Conservation (phyloP, 2,797 vertebrate genomes). For the Crenichthys baileyi region DNA sequence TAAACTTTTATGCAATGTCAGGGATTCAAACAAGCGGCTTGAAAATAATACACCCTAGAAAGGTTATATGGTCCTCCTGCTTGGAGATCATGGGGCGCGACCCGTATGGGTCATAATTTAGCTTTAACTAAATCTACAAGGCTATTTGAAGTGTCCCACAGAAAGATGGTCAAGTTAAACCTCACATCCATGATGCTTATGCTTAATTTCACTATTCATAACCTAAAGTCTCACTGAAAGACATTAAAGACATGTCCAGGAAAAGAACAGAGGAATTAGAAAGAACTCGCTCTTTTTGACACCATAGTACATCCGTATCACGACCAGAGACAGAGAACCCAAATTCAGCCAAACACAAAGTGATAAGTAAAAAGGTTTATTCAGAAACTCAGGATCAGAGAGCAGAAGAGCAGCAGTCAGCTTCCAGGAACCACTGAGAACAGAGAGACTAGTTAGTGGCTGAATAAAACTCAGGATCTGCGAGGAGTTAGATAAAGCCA, state of each 20-base stretch:
- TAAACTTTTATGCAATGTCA: not conserved
- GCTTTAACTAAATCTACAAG: not conserved
- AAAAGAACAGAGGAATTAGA: slow-evolving; percentile 54
- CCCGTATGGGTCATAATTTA: not conserved
- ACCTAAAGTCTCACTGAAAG: slow-evolving; percentile 51
- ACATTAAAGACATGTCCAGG: slow-evolving; percentile 55
- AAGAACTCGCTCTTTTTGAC: slow-evolving; percentile 32
- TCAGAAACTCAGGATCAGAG: no score
- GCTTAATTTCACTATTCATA: slow-evolving; percentile 14
- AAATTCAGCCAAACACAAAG: no score
- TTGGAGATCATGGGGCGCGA: not conserved
- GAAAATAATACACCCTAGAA: no score
- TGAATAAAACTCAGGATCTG: no score
- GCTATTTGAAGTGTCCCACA: not conserved
- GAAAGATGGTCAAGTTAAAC: not conserved
- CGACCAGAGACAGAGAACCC: no score
- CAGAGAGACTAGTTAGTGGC: no score
- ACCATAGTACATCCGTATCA: no score
- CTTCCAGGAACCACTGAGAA: no score
- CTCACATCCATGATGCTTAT: not conserved
- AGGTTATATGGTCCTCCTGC: no score
- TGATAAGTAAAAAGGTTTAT: no score
- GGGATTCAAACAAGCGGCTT: not conserved
- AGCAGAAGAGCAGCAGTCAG: no score
- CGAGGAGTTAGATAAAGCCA: no score